A percentile compares a stretch with the other conserved stretches of the same genome.
Evolutionary conservation across 2,888 invertebrate species (phyloP).

Genomic region (Drosophila buzzatii): DNA sequence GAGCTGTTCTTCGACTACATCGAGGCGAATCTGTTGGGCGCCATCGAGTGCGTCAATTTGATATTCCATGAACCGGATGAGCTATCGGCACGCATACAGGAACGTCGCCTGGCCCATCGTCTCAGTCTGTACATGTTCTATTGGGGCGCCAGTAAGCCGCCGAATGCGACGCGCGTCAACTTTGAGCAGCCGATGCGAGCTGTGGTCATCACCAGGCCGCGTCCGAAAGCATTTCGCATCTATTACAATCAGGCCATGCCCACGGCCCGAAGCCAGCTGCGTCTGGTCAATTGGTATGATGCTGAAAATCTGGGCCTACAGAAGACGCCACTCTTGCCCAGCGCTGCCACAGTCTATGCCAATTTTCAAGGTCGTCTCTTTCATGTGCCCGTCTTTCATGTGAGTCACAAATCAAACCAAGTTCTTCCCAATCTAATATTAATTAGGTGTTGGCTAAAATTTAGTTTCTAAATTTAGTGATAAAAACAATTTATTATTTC

Average conservation of each 20-base stretch:
- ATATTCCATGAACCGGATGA: conserved; percentile 82
- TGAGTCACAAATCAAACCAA: conserved; percentile 82
- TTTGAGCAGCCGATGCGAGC: conserved; percentile 86
- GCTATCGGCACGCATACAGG: conserved; percentile 73
- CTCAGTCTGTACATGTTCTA: conserved; percentile 88
- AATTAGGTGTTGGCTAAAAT: too few species aligned
- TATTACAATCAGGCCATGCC: conserved; percentile 91
- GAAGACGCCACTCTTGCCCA: conserved; percentile 89
- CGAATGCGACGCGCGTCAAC: conserved; percentile 74
- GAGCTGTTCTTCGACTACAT: conserved; percentile 82
- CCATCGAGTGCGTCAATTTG: conserved; percentile 83
- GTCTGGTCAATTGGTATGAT: conserved; percentile 91
- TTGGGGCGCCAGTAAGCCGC: conserved; percentile 87
- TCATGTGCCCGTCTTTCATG: conserved; percentile 90
- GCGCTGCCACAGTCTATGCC: conserved; percentile 87
- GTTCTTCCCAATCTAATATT: neutral
- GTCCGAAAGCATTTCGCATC: conserved; percentile 87
- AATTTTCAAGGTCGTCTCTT: conserved; percentile 89
- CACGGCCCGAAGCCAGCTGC: conserved; percentile 87
- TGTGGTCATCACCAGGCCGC: conserved; percentile 88
- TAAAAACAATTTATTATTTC: too few species aligned
- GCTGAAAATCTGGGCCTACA: conserved; percentile 87
- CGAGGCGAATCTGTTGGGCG: conserved; percentile 77
- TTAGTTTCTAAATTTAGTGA: too few species aligned
- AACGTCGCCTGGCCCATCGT: conserved; percentile 79